Conservation (phyloP, 2,797 vertebrate species). For the Capromys pilorides region DNA sequence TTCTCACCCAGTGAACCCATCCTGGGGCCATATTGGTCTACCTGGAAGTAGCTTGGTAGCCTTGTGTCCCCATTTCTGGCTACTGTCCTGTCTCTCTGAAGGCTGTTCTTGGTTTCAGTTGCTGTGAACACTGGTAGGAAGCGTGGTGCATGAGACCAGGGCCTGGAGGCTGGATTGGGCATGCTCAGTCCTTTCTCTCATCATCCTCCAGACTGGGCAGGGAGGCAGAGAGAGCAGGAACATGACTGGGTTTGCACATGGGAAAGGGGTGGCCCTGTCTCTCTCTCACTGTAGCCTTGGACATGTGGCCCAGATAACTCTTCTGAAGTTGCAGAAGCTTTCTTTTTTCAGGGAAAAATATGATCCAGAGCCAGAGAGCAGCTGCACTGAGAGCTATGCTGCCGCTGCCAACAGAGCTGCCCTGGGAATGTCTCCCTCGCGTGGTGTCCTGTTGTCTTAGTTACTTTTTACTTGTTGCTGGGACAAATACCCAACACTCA, state of each 20-base stretch:
- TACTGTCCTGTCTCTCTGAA: accelerated
- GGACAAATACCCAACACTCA: no score
- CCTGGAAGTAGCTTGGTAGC: not conserved
- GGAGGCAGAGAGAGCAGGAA: not conserved
- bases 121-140: not conserved
- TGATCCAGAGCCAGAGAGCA: not conserved
- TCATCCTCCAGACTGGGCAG: not conserved
- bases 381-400: no score
- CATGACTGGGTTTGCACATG: no score
- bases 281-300: not conserved
- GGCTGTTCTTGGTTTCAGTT: not conserved
- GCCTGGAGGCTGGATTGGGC: accelerated
- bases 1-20: not conserved
- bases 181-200: accelerated
- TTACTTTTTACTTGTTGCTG: no score
- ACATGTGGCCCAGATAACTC: not conserved
- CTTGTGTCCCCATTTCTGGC: accelerated
- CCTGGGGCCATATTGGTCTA: not conserved
- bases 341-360: not conserved
- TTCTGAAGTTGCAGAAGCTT: not conserved
- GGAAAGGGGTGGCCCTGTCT: no score
- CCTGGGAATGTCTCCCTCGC: accelerated
- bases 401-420: not conserved
- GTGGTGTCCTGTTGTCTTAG: not conserved
- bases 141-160: not conserved